These are phyloP conservation scores for Eulithis prunata DNA, from an alignment of 2,888 invertebrate genomes.

Conservation along the genomic window DNA sequence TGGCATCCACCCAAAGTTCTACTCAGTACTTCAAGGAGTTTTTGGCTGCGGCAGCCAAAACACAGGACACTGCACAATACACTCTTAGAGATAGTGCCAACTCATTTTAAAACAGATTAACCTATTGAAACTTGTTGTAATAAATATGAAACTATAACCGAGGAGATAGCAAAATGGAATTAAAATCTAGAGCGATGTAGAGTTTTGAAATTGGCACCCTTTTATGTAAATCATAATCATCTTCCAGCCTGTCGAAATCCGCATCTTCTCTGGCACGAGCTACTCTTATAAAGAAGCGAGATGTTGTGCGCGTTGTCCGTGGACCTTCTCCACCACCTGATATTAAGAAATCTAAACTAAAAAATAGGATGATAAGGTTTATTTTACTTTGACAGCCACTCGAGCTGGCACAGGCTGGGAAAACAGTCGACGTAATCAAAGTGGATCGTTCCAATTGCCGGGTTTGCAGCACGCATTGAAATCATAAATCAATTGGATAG, in stretches of 20 bases:
- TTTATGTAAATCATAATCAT: too few relatives aligned
- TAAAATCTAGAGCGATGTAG: too few relatives aligned
- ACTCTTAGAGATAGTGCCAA: neutral
- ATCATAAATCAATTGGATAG: slow-evolving; percentile 74
- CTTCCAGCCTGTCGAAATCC: too few relatives aligned
- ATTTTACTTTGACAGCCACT: slow-evolving; percentile 4
- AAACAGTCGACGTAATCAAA: slow-evolving; percentile 46
- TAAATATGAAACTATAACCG: too few relatives aligned
- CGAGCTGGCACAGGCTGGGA: slow-evolving; percentile 10
- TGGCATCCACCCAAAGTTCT: neutral
- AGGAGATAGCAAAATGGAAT: too few relatives aligned
- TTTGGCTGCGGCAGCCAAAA: neutral
- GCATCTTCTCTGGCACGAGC: too few relatives aligned
- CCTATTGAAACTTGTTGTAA: too few relatives aligned
- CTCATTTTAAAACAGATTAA: too few relatives aligned
- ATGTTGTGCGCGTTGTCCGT: too few relatives aligned
- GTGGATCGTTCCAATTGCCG: slow-evolving; percentile 52
- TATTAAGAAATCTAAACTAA: neutral
- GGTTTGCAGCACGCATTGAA: slow-evolving; percentile 59
- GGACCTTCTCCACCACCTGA: too few relatives aligned
- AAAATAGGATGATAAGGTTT: neutral
- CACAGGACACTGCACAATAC: neutral
- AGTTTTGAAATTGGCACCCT: too few relatives aligned
- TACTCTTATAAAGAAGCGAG: too few relatives aligned
- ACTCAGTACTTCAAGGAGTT: neutral